A percentile compares a stretch with the other conserved stretches of the same genome.
These are phyloP conservation scores for Dioctria linearis DNA, from an alignment of 2,888 invertebrate genomes.

Conservation along the genomic window DNA sequence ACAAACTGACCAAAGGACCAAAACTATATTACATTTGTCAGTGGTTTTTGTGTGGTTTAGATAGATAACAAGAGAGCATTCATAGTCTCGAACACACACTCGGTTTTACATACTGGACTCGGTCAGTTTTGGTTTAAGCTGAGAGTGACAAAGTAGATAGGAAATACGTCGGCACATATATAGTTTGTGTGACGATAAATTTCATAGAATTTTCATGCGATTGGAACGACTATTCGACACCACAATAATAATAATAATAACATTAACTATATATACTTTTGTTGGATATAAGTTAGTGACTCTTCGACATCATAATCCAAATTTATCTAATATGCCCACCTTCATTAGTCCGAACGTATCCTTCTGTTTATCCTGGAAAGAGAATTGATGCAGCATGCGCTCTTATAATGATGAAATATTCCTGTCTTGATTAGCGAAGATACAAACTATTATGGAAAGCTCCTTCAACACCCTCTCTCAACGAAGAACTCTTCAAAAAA, in stretches of 20 bases:
- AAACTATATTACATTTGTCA: conserved; percentile 29
- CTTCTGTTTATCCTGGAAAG: conserved; percentile 14
- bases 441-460: conserved; percentile 64
- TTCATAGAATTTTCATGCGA: no score
- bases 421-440: conserved; percentile 50
- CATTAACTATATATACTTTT: no score
- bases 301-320: no score
- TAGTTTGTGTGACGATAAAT: no score
- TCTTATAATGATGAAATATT: conserved; percentile 31
- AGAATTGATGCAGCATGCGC: conserved; percentile 46
- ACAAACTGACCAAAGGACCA: not conserved
- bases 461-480: conserved; percentile 11
- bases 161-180: no score
- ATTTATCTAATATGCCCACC: conserved; percentile 17
- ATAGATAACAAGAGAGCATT: not conserved
- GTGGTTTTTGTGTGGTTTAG: conserved; percentile 5
- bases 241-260: no score
- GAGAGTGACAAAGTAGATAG: not conserved
- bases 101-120: not conserved
- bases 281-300: no score
- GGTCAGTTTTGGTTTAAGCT: no score
- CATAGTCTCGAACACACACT: not conserved
- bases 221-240: no score
- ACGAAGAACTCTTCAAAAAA: conserved; percentile 39
- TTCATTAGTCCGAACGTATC: conserved; percentile 48